Evolutionary conservation across 2,888 invertebrate genomes (phyloP), one percentile per base, ranked within the genome.

Genomic region (Sarcophaga rosellei): DNA sequence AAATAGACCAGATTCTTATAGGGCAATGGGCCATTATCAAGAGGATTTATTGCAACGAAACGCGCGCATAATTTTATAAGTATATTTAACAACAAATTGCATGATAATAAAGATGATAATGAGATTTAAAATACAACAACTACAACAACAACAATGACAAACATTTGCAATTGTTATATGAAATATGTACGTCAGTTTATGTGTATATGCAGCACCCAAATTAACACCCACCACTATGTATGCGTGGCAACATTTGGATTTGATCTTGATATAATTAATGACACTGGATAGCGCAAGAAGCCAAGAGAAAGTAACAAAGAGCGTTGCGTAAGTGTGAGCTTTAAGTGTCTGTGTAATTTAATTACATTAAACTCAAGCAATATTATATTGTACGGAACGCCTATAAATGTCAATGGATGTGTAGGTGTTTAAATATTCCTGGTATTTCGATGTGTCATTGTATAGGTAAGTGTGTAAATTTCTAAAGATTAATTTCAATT

Each of bases 351-450:
- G 23, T 62, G 79, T 73, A 85, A 85, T 85, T 87, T 81, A 84
- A 88, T 87, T 87, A 74, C 84, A 88, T 87, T 87, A 85, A 88
- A 76, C 88, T 80, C 53, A 76, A 70, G 81, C 17, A 83, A 82
- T 78, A 81, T 72, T 63, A 85, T 84, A 86, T 86, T 88, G 10
- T 35, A 35, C 6, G 76, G 78, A 81, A 8, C 20, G 35, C 5
- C n/a, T 35, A 35, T 25, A 35, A 45, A 25, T 66, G 15, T 45
- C 35, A 8, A 65, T 73, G 73, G 2, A 6, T 53, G 17, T 15
- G 53, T 53, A 5, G 15, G 5, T 53, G 17, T 15, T 15, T 53
- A 53, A 53, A 17, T 17, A 17, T 53, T 15, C 4, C 17, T 3
- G 17, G 17, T 53, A 53, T 53, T 53, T 53, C 10, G 17, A 35